Percentiles rank a stretch among this genome's conserved stretches.
These are phyloP conservation scores for Nematostella vectensis DNA, from an alignment of 92 coral and sea anemone genomes.

Conservation along the genomic window DNA sequence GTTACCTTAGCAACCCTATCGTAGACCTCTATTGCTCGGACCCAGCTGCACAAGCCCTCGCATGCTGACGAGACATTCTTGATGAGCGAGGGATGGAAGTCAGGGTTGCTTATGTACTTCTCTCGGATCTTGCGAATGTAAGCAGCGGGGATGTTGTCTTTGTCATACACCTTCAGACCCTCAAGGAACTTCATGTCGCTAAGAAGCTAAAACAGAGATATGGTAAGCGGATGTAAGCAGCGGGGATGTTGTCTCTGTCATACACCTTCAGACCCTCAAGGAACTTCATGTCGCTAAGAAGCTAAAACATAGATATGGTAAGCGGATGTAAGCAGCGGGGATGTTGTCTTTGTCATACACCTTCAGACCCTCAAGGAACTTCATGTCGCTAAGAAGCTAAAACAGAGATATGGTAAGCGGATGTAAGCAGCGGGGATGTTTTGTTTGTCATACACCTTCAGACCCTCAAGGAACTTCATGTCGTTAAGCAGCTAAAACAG, in stretches of 20 bases:
- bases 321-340: conserved; percentile 62
- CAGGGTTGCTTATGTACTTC: conserved; percentile 84
- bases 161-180: conserved; percentile 78
- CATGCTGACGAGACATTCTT: conserved; percentile 94
- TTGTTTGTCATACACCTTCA: conserved; percentile 84
- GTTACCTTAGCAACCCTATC: conserved; percentile 96
- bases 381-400: conserved; percentile 87
- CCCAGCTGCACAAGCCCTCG: conserved; percentile 97
- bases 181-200: conserved; percentile 97
- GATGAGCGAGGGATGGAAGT: conserved; percentile 89
- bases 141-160: conserved; percentile 70
- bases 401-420: conserved; percentile 13
- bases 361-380: conserved; percentile 90
- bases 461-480: conserved; percentile 84
- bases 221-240: conserved; percentile 46
- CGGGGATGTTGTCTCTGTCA: conserved; percentile 85
- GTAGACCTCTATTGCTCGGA: conserved; percentile 95
- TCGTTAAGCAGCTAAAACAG: conserved; percentile 74
- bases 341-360: conserved; percentile 83
- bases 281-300: conserved; percentile 89
- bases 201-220: conserved; percentile 42
- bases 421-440: conserved; percentile 68
- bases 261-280: conserved; percentile 82
- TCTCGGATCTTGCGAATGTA: conserved; percentile 86
- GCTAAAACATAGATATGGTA: conserved; percentile 18